Evolutionary conservation across 2,888 invertebrate species (phyloP).

Genomic region (Pachymerium ferrugineum): DNA sequence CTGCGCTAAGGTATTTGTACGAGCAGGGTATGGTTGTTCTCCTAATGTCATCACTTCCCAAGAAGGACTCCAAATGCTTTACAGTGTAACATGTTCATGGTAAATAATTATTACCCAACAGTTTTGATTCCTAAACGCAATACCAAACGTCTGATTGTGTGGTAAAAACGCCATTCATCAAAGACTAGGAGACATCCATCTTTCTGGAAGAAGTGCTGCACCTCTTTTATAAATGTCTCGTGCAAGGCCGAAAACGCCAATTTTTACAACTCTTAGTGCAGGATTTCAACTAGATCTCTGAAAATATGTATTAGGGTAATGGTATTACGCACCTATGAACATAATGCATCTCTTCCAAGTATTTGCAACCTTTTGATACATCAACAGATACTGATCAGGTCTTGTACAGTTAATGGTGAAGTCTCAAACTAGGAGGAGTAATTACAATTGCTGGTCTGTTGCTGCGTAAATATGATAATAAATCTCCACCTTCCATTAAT

Average conservation of each 20-base stretch:
- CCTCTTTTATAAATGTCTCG: constrained; percentile 94
- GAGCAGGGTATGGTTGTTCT: constrained; percentile 91
- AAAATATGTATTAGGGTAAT: constrained; percentile 36
- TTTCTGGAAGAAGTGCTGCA: constrained; percentile 78
- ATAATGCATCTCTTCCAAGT: constrained; percentile 94
- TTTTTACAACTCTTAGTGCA: constrained; percentile 72
- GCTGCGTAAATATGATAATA: constrained; percentile 79
- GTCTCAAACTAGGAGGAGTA: constrained; percentile 36
- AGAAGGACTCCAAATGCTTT: constrained; percentile 63
- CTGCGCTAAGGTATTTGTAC: too few species aligned
- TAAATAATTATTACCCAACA: background rate
- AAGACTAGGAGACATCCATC: constrained; percentile 95
- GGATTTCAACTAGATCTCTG: constrained; percentile 60
- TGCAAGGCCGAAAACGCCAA: constrained; percentile 95
- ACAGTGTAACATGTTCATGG: constrained; percentile 31
- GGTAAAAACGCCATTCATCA: constrained; percentile 92
- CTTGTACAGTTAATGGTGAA: constrained; percentile 62
- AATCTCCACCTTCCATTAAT: constrained; percentile 94
- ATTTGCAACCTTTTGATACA: constrained; percentile 89
- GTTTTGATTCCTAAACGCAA: too few species aligned
- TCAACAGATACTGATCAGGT: constrained; percentile 90
- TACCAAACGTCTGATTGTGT: constrained; percentile 93
- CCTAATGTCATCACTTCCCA: constrained; percentile 97
- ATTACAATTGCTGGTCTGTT: constrained; percentile 66
- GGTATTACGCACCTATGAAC: constrained; percentile 64